Evolutionary conservation across 2,113 vertebrate genomes (phyloP), one percentile per base, ranked within the genome.

Genomic region (Gnathonemus echidnorhynchus): DNA sequence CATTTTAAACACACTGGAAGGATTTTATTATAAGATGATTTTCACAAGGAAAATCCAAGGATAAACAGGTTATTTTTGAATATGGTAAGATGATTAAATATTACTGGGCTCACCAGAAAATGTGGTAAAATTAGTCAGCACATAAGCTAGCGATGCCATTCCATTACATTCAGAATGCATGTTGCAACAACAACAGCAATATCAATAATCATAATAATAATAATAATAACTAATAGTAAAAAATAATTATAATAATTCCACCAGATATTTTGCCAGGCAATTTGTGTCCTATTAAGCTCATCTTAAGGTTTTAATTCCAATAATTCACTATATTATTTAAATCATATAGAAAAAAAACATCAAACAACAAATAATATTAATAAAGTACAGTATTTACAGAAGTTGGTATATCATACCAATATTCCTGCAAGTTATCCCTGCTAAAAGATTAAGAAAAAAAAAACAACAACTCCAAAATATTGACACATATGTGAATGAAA

Each of bases 401-500:
- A 86, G 50, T 31, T 42, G 15, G 50, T 13, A 31, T 48, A 90
- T 90, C 89, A 58, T 89, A 62, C 86, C 83, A 86, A 86, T 89
- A 27, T 62, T 86, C 13, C 15, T 62, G 83, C 13, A 42, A 10
- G 42, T 46, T 89, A 45, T 35, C 24, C 31, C 15, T 21, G 24
- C n/a, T 42, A 53, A 88, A 58, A 86, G 50, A 17, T 50, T 15
- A 17, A 35, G 7, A 77, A 80, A 42, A 77, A 46, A 84, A 58
- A 45, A 42, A 35, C 39, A 39, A 21, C 77, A 7, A 39, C 5
- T 87, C 49, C 46, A 62, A 89, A 85, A 86, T 94, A 95, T 97
- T 89, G 91, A 95, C 96, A 96, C 95, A 96, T 95, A 95, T 95
- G 95, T 95, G 95, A 92, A 92, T 90, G 52, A 90, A 92, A 94